Evolutionary conservation across 2,797 vertebrate species (phyloP).

Genomic region (Chromobotia macracanthus): DNA sequence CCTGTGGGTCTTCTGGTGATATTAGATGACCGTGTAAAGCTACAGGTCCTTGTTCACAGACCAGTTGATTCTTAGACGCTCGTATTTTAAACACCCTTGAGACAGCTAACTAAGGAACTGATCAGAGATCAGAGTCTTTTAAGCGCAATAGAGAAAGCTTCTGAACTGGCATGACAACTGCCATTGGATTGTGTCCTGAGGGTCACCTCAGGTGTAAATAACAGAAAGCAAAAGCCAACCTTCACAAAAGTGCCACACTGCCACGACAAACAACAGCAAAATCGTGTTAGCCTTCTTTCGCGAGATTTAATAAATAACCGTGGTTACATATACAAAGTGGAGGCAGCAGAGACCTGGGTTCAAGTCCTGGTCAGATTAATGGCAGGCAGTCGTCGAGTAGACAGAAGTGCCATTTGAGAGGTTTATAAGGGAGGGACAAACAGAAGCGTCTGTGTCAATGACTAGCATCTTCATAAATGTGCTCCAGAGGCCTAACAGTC

Average conservation of each 20-base stretch:
- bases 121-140: neutral
- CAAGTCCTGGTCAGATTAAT: conserved; percentile 13
- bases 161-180: neutral
- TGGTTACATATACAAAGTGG: conserved; percentile 2
- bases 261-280: conserved; percentile 4
- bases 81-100: conserved; percentile 2
- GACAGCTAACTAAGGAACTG: neutral
- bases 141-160: neutral
- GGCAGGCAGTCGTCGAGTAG: too few relatives aligned
- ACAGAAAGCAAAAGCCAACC: neutral
- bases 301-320: conserved; percentile 19
- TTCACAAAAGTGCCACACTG: neutral
- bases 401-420: conserved; percentile 21
- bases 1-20: neutral
- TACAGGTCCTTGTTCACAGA: neutral
- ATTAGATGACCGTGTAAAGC: conserved; percentile 1
- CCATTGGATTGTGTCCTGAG: neutral
- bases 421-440: conserved; percentile 12
- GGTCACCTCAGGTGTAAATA: conserved; percentile 11
- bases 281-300: neutral
- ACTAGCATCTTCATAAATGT: conserved; percentile 38
- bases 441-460: conserved; percentile 15
- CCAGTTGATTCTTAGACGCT: neutral
- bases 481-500: conserved; percentile 23
- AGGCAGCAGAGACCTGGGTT: neutral